Conservation (phyloP, 2,797 vertebrate genomes). For the Siniperca scherzeri region DNA sequence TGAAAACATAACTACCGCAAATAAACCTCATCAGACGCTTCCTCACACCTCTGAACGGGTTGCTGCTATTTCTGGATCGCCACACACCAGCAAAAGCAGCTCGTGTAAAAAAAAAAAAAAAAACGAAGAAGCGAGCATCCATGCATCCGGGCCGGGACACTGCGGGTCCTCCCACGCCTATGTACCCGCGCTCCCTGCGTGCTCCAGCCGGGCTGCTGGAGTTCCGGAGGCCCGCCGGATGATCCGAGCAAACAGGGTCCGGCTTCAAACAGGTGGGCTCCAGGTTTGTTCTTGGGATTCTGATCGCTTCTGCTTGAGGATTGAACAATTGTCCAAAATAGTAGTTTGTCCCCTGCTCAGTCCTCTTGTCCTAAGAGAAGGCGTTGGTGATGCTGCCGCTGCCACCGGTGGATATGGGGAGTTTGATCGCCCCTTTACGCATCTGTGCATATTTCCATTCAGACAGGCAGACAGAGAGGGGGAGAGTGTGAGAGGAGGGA, state of each 20-base stretch:
- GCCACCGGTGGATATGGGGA: constrained; percentile 70
- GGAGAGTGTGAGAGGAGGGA: constrained; percentile 54
- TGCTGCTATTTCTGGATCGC: constrained; percentile 72
- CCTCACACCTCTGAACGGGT: constrained; percentile 59
- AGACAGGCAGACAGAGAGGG: constrained; percentile 66
- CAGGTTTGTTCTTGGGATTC: constrained; percentile 1
- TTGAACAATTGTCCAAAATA: constrained; percentile 54
- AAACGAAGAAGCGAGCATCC: constrained; percentile 54
- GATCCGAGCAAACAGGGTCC: constrained; percentile 44
- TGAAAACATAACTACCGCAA: constrained; percentile 49
- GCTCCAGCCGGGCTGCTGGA: constrained; percentile 34
- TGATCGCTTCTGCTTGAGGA: constrained; percentile 19
- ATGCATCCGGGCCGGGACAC: constrained; percentile 51
- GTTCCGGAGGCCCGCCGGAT: constrained; percentile 11
- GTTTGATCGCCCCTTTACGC: constrained; percentile 83
- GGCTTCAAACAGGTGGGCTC: constrained; percentile 74
- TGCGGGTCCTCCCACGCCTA: constrained; percentile 36
- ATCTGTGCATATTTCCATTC: constrained; percentile 86
- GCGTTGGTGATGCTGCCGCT: constrained; percentile 55
- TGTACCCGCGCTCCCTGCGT: constrained; percentile 20
- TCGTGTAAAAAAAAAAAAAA: not conserved
- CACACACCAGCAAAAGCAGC: constrained; percentile 52
- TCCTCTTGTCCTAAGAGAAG: constrained; percentile 44
- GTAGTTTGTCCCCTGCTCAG: constrained; percentile 34
- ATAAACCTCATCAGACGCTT: constrained; percentile 57